These are phyloP conservation scores for Drosophila fulvimacula DNA, from an alignment of 2,888 invertebrate genomes.

Conservation along the genomic window DNA sequence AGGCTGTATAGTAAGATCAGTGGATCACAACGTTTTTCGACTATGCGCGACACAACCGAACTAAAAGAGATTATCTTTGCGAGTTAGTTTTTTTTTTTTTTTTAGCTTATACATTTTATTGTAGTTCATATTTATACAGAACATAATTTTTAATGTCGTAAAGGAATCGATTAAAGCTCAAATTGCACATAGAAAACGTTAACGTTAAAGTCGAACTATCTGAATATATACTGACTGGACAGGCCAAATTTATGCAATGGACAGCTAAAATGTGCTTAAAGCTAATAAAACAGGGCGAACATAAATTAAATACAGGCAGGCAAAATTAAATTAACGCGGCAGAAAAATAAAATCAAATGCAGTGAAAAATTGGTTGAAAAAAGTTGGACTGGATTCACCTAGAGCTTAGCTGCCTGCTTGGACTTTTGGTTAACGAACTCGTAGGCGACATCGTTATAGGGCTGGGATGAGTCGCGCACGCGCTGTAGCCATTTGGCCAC, in stretches of 20 bases:
- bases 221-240: too few species aligned
- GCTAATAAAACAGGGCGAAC: neutral
- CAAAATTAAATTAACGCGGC: neutral
- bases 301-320: slow-evolving; percentile 1
- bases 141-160: slow-evolving; percentile 22
- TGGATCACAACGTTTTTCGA: too few species aligned
- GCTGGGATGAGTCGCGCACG: slow-evolving; percentile 87
- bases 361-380: neutral
- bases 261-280: neutral
- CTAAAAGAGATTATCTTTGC: too few species aligned
- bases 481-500: slow-evolving; percentile 88
- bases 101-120: slow-evolving; percentile 56
- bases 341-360: slow-evolving; percentile 30
- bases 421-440: slow-evolving; percentile 85
- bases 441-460: slow-evolving; percentile 88
- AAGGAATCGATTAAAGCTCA: slow-evolving; percentile 28
- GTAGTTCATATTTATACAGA: slow-evolving; percentile 33
- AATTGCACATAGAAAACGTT: slow-evolving; percentile 19
- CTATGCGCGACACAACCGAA: too few species aligned
- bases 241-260: neutral
- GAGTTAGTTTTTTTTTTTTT: too few species aligned
- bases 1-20: too few species aligned
- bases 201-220: neutral
- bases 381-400: neutral
- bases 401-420: slow-evolving; percentile 47